Evolutionary conservation across 2,888 invertebrate species (phyloP), one percentile per base, ranked within the genome.

Genomic region (Scaptomyza reducta): DNA sequence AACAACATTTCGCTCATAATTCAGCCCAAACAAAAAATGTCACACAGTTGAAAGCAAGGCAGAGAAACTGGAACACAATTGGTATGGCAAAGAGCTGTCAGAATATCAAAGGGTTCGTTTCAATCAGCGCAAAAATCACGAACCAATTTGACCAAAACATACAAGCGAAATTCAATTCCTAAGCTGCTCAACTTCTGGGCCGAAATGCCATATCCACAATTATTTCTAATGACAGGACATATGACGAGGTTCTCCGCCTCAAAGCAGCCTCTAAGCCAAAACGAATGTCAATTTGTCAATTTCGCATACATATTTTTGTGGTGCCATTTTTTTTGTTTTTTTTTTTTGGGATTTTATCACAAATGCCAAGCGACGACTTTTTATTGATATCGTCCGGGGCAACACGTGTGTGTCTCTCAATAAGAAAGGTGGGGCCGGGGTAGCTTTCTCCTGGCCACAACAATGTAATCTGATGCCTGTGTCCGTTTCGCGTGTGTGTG

Each of bases 381-480:
- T 87, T 87, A 84, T 84, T 87, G 84, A 81, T 87, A 85, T 84
- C 79, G 75, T 86, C 82, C 86, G 80, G 73, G 87, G 85, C 70
- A 84, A 87, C 84, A 84, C 87, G 85, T 85, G 87, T 80, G 50
- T 41, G 31, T 38, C 14, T 45, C 14, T 41, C 35, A 14, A 38
- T 50, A 35, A 38, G 38, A 14, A 47, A 25, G 63, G 41, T 16
- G 27, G 11, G 2, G 9, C 22, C 13, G 22, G 47, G 47, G 6
- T 44, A n/a, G 44, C 44, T 44, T 66, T 68, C 62, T 64, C 60
- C 61, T 75, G 70, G 77, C 87, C 85, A 82, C 80, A 85, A 87
- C 88, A 89, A 87, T 89, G 89, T 88, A 89, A 89, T 89, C 89
- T 89, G 89, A 89, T 89, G 59, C 88, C 75, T 69, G 67, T 88